Base-by-base conservation (phyloP, 53 echinoderm and acorn worm species). In the Holothuria leucospilota region DNA sequence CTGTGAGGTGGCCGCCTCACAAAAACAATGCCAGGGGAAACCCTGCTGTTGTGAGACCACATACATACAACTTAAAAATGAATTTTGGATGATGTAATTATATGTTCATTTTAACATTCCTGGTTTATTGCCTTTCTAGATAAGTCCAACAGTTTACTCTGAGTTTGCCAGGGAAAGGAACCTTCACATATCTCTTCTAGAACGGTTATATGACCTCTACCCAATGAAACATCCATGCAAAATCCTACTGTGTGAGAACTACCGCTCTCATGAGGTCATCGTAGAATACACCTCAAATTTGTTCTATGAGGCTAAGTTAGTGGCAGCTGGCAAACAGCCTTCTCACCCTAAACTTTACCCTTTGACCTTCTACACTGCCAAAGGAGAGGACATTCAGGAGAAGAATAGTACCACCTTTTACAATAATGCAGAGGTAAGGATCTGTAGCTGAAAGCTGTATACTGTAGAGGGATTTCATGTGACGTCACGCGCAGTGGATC, bases 181-280 rank as follows among this genome's bases (percentile, higher is more conserved):
- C 68, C 94, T 99, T 23, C 99, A 98, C 91, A 88, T 99, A 71
- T 99, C 98, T 49, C 92, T 99, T 40, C 89, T 99, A 27, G 99
- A 99, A 70, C 87, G 99, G 26, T 92, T 99, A 25, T 95, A 95
- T 20, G 99, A 99, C 87, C 82, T 93, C 46, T 99, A 95, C 69
- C 99, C 99, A 2, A 63, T 89, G 69, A 91, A 87, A 59, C 98
- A 98, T 59, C 92, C 95, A 23, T 98, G 98, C 82, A 95, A 95
- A 92, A 98, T 98, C 75, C 91, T 98, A 2, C 95, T 98, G 52
- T 98, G 98, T 38, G 98, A 95, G 59, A 98, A 98, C 88, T 98
- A 98, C 89, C 95, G 98, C 63, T 98, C 98, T 53, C 90, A 98
- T 34, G 93, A 98, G 49, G 98, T 95, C 85, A 98, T 98, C 69